A percentile compares a stretch with the other conserved stretches of the same genome.
phyloP scores from a whole-genome alignment of 1,140 invertebrate genomes.

The Trachymyrmex cornetzi region DNA sequence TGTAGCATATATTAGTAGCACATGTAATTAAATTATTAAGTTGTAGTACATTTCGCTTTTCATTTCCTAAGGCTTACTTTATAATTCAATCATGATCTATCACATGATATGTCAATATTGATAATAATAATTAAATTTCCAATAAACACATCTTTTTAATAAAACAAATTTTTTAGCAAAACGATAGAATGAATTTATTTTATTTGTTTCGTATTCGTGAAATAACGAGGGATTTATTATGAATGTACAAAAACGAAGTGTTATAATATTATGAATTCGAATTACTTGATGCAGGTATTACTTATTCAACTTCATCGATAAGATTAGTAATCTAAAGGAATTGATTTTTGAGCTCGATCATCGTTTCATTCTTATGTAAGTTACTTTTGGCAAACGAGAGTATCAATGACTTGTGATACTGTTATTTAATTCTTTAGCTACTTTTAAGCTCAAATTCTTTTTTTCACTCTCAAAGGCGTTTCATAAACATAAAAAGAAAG shows the following conservation, averaged over 20 bases:
- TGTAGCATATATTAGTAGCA: background rate
- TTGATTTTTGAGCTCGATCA: background rate
- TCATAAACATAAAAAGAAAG: background rate
- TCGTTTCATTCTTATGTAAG: background rate
- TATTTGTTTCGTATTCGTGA: background rate
- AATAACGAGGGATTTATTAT: background rate
- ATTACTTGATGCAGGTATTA: background rate
- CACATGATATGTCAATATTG: background rate
- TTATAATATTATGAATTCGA: background rate
- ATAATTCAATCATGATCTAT: background rate
- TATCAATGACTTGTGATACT: background rate
- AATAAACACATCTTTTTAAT: background rate
- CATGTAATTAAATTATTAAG: background rate
- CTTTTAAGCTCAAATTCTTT: background rate
- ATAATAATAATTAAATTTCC: background rate
- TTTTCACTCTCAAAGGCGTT: background rate
- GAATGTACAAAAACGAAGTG: background rate
- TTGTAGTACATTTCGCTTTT: background rate
- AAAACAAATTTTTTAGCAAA: background rate
- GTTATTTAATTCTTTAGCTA: background rate
- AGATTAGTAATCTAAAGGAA: slow-evolving; percentile 16
- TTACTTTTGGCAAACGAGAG: background rate
- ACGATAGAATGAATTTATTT: background rate
- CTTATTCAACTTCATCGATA: background rate
- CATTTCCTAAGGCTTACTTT: background rate